phyloP scores from a whole-genome alignment of 2,797 vertebrate genomes.

The Bufotes viridis region DNA sequence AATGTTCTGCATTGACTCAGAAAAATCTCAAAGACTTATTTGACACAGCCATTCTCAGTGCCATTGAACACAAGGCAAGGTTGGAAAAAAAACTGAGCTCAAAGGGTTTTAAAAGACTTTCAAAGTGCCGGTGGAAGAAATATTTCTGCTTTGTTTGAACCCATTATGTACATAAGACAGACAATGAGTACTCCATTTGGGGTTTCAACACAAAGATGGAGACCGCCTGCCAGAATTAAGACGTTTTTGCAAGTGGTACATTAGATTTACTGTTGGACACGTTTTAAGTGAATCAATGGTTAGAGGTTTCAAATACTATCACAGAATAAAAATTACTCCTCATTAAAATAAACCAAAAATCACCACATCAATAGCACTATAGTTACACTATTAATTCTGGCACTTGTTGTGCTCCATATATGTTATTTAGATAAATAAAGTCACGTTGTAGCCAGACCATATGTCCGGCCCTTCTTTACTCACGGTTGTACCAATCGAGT shows the following conservation, averaged over 20 bases:
- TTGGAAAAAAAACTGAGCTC: constrained; percentile 92
- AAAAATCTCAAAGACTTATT: constrained; percentile 98
- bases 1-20: constrained; percentile 95
- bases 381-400: no score
- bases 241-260: constrained; percentile 3
- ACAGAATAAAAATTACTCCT: no score
- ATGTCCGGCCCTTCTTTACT: no score
- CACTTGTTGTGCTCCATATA: no score
- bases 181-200: constrained; percentile 5
- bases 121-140: constrained; percentile 97
- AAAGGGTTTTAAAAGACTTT: constrained; percentile 90
- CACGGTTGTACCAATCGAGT: no score
- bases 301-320: no score
- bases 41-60: constrained; percentile 92
- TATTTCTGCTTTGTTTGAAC: constrained; percentile 96
- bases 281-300: background rate
- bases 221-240: background rate
- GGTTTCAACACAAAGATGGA: constrained; percentile 19
- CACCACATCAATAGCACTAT: no score
- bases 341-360: no score
- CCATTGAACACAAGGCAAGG: constrained; percentile 91
- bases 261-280: background rate
- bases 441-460: no score
- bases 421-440: no score
- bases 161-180: constrained; percentile 39